Percentiles rank a stretch among this genome's conserved stretches.
Conservation (phyloP, 1,140 invertebrate species). For the Pseudomyrmex cubaensis region DNA sequence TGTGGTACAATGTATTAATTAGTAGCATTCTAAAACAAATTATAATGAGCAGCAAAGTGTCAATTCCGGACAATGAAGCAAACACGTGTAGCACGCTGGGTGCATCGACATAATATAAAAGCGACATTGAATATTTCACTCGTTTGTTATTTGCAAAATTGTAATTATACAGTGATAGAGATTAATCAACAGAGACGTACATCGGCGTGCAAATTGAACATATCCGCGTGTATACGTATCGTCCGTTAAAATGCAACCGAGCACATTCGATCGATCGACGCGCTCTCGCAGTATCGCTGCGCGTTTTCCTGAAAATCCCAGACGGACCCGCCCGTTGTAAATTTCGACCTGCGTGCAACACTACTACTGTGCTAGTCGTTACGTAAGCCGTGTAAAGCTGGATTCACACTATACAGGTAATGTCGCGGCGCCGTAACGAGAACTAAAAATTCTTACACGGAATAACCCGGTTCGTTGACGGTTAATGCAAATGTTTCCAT, state of each 20-base stretch:
- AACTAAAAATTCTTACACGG: too few species aligned
- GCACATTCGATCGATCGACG: conserved; percentile 1
- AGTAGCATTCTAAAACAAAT: not conserved
- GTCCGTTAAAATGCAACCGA: not conserved
- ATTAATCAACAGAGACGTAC: conserved; percentile 4
- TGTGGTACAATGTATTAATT: not conserved
- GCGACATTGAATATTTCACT: conserved; percentile 8
- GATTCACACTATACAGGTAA: too few species aligned
- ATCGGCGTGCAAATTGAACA: not conserved
- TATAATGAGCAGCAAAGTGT: not conserved
- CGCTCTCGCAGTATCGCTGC: conserved; percentile 1
- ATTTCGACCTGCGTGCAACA: conserved; percentile 7
- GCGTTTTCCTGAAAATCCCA: conserved; percentile 37
- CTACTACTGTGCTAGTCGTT: conserved; percentile 6
- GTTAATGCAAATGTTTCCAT: too few species aligned
- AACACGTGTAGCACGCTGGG: not conserved
- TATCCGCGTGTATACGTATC: not conserved
- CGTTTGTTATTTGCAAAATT: not conserved
- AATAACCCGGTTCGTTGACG: too few species aligned
- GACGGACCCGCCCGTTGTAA: conserved; percentile 12
- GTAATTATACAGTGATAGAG: not conserved
- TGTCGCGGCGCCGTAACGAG: too few species aligned
- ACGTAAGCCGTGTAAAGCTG: conserved; percentile 4
- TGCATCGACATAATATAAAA: not conserved
- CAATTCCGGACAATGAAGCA: conserved; percentile 4